Percentiles rank a stretch among this genome's conserved stretches.
Conservation (phyloP, 2,113 vertebrate genomes). For the Rhipidura dahli region DNA sequence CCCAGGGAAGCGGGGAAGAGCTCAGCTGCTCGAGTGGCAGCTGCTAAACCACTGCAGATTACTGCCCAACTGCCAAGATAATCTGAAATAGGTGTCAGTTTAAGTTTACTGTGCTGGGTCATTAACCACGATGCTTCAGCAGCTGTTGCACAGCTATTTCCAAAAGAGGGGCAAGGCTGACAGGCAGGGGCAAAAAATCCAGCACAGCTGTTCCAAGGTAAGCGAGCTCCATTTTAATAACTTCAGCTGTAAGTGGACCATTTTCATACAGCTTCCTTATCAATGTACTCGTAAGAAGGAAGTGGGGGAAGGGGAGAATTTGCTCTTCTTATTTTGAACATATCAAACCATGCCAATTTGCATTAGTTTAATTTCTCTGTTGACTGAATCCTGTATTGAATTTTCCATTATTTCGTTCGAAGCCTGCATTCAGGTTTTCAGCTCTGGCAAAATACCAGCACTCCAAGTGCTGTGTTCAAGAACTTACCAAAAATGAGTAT, state of each 20-base stretch:
- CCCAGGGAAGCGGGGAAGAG: neutral
- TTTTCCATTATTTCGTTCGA: neutral
- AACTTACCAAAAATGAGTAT: neutral
- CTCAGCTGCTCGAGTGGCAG: slow-evolving; percentile 28
- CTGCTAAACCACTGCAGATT: slow-evolving; percentile 27
- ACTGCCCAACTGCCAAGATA: neutral
- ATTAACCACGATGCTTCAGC: neutral
- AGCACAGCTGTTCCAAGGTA: neutral
- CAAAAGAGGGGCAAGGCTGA: neutral
- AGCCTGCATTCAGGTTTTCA: neutral
- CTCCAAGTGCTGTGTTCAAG: neutral
- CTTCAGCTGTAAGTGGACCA: neutral
- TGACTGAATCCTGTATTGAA: neutral
- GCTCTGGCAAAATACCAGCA: neutral
- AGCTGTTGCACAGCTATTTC: neutral
- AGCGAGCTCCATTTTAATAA: neutral
- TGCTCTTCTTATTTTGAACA: neutral
- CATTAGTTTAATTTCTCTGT: neutral
- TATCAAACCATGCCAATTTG: neutral
- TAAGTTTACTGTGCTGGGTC: neutral
- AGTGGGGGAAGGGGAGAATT: fast-evolving
- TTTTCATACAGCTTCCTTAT: neutral
- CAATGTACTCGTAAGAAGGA: neutral
- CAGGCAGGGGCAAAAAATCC: neutral
- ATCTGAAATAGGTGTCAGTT: neutral